Evolutionary conservation across 2,888 invertebrate genomes (phyloP), one percentile per base, ranked within the genome.

Genomic region (Notodonta ziczac): DNA sequence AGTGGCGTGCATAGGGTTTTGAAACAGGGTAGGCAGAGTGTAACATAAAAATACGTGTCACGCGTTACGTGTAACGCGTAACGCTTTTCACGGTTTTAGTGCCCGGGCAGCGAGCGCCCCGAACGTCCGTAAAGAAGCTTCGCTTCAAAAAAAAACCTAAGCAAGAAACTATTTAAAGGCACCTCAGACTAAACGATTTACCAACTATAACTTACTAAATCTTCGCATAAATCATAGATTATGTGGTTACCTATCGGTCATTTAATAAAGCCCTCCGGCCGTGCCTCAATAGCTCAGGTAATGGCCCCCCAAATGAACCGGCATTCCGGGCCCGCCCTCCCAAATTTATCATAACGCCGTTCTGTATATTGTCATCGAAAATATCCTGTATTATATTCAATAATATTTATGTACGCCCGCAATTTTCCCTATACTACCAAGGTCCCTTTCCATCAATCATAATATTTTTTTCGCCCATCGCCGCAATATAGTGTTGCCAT

Each of bases 401-500:
- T 60, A 24, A 61, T 56, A 62, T 74, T 63, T 69, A 61, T 67
- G 58, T 53, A 54, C 61, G 59, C 60, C 50, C 71, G 61, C 67
- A 61, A 67, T 75, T 76, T 77, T 70, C 71, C 74, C 65, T 65
- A 69, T 70, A 66, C 61, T 65, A 67, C 73, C 63, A 70, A n/a
- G 70, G 63, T 65, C 59, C 63, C 60, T 57, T 64, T 70, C 70
- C 73, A 81, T 81, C 81, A 81, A 73, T 76, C 76, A 70, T 74
- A 72, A 70, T 70, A 67, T 65, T 72, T 70, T 63, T 76, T 71
- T 59, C 66, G 71, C 24, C 65, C 62, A 70, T 75, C 70, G 69
- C 70, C 66, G 58, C 59, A 72, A 68, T 71, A 66, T 73, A 74
- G 73, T 73, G 68, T 24, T 50, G 56, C 50, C 69, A 74, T 75